A percentile compares a stretch with the other conserved stretches of the same genome.
These are phyloP conservation scores for Antheraea yamamai DNA, from an alignment of 2,888 invertebrate species.

Conservation along the genomic window DNA sequence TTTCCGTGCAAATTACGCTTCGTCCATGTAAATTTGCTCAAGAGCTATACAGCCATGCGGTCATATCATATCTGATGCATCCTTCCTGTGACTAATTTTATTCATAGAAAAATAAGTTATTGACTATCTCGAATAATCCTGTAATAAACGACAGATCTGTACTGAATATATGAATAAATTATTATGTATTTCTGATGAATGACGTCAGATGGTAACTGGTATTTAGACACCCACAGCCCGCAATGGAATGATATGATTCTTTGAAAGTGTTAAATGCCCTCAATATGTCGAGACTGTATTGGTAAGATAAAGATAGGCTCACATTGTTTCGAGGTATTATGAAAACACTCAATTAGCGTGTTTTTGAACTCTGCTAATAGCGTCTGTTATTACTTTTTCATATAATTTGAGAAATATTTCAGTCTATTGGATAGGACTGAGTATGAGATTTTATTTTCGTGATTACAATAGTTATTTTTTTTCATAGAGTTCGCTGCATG, in stretches of 20 bases:
- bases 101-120: neutral
- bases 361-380: neutral
- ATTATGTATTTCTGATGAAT: neutral
- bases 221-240: neutral
- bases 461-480: no score
- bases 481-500: no score
- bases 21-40: no score
- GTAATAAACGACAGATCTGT: neutral
- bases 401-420: neutral
- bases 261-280: constrained; percentile 8
- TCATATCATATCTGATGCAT: neutral
- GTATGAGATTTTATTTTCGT: no score
- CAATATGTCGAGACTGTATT: neutral
- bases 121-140: neutral
- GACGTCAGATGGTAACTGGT: constrained; percentile 2
- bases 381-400: neutral
- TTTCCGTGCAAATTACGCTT: no score
- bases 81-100: neutral
- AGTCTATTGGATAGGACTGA: neutral
- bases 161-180: neutral
- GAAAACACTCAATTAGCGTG: neutral
- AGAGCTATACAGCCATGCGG: no score
- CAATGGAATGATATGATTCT: constrained; percentile 8
- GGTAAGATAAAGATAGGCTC: neutral
- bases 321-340: neutral